Conservation (phyloP, 2,797 vertebrate genomes). For the Gallirallus australis region DNA sequence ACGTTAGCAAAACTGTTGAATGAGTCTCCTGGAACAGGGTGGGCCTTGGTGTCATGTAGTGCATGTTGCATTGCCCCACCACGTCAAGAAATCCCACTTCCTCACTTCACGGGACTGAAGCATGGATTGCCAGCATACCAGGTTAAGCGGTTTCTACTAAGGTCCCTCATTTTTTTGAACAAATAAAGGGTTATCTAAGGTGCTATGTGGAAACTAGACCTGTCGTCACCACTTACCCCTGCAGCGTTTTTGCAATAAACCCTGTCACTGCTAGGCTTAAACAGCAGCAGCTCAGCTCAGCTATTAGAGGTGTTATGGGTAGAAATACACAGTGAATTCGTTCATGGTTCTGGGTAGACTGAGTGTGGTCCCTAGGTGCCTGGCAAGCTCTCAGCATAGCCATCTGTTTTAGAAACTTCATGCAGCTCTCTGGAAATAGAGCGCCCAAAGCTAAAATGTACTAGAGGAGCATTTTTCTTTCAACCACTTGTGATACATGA, state of each 20-base stretch:
- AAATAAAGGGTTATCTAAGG: neutral
- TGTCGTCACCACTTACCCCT: neutral
- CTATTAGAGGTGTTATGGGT: neutral
- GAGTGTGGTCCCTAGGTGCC: slow-evolving; percentile 18
- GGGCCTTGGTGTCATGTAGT: neutral
- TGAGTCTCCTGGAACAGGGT: slow-evolving; percentile 14
- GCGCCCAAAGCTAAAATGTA: slow-evolving; percentile 13
- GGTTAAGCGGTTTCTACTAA: neutral
- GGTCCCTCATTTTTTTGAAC: neutral
- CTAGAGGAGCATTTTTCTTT: neutral
- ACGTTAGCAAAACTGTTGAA: neutral
- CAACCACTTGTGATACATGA: slow-evolving; percentile 19
- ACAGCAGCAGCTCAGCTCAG: neutral
- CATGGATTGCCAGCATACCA: neutral
- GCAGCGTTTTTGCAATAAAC: neutral
- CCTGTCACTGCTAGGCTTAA: neutral
- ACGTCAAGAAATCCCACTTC: slow-evolving; percentile 45
- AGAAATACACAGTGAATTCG: slow-evolving; percentile 43
- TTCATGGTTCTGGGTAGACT: slow-evolving; percentile 20
- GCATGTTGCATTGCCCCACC: neutral
- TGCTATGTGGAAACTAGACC: neutral
- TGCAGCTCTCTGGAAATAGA: slow-evolving; percentile 33
- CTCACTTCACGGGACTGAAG: neutral
- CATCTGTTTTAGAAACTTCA: slow-evolving; percentile 55
- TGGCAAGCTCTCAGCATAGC: slow-evolving; percentile 34